Conservation (phyloP, 2,797 vertebrate genomes). For the Ciconia nigra region DNA sequence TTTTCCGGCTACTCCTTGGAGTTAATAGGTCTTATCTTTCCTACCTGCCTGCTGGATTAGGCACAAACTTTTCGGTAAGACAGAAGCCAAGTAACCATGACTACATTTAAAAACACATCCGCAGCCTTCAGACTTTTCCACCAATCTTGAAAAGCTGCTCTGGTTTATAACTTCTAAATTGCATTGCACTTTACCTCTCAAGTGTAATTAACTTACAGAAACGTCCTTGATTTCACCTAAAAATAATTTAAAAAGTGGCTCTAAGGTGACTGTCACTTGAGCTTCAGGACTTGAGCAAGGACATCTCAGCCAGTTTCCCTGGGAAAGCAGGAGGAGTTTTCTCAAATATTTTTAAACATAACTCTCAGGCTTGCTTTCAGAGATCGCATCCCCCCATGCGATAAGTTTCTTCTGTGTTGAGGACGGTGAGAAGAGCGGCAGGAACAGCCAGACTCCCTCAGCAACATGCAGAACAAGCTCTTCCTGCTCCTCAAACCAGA, state of each 20-base stretch:
- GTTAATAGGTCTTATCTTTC: conserved; percentile 11
- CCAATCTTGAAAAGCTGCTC: background rate
- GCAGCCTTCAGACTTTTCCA: background rate
- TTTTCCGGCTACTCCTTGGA: background rate
- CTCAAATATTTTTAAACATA: background rate
- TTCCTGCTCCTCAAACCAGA: background rate
- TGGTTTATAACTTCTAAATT: background rate
- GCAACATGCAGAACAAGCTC: background rate
- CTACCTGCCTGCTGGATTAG: background rate
- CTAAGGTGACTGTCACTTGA: background rate
- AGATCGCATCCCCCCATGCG: background rate
- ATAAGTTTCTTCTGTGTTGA: background rate
- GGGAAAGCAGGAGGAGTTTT: background rate
- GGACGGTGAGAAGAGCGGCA: background rate
- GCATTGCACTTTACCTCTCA: background rate
- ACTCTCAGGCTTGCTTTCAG: background rate
- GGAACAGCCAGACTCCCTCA: background rate
- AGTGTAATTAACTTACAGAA: conserved; percentile 22
- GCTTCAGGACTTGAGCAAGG: background rate
- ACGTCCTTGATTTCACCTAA: background rate
- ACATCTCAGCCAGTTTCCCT: fast-evolving
- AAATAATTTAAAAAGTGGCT: background rate
- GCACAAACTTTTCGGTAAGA: background rate
- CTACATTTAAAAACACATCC: conserved; percentile 11
- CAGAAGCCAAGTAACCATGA: conserved; percentile 28